Base-by-base conservation (phyloP, 1,140 invertebrate genomes). In the Pogonomyrmex barbatus region DNA sequence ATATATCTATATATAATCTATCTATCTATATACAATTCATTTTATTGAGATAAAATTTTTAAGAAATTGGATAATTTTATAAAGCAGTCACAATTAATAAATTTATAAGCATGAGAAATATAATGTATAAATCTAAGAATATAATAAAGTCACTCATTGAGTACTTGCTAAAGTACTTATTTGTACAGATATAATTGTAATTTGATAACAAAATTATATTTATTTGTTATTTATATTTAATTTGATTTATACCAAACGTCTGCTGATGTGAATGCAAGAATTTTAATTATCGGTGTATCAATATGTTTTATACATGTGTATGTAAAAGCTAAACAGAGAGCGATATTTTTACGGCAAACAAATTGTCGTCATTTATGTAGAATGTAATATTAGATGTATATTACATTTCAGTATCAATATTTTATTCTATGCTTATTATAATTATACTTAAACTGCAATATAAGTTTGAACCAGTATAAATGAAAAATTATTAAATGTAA, bases 371-470 rank as follows among this genome's bases (percentile, higher is more conserved):
- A 62, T 73, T 62, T 62, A 71, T 88, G 58, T 79, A 33, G 75
- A 75, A 86, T 86, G 56, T 88, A 82, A 86, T 81, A 54, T 81
- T 86, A 73, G n/a, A 88, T 56, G 52, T 73, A 54, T 33, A 79
- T 47, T 73, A 85, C 36, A n/a, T 47, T 77, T 47, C 68, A 87
- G 3, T 36, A 50, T 52, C 76, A 36, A 17, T 83, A 87, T 70
- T 85, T 68, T 60, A 42, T 63, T 78, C 24, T 50, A 47, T 87
- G 76, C 50, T 71, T 56, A 88, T 84, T 86, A 54, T 70, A 36
- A 56, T 85, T 56, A 88, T 84, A 78, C 30, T 79, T 68, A 50
- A 84, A 81, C 65, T 65, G 68, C 33, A 47, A 4, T 9, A 65
- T 68, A 71, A 79, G 9, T 24, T 10, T 24, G 14, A 36, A 24